Evolutionary conservation across 2,888 invertebrate species (phyloP).

Genomic region (Spicauda simplicius): DNA sequence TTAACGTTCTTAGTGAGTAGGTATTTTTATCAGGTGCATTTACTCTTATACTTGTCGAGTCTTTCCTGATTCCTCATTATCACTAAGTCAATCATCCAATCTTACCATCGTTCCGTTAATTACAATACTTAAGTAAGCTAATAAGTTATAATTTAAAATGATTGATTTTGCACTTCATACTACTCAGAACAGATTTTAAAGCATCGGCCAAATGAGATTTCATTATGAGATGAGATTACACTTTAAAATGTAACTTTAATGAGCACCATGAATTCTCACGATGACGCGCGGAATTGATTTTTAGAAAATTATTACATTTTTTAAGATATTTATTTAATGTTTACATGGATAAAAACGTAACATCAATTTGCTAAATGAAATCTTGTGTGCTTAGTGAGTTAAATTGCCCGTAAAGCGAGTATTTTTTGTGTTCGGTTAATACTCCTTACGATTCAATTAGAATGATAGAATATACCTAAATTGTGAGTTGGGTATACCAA

Average conservation of each 20-base stretch:
- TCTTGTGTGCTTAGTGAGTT: background rate
- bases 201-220: no score
- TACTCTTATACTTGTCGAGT: no score
- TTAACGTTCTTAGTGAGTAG: no score
- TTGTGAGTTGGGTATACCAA: background rate
- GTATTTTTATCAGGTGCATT: no score
- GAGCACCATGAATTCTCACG: background rate
- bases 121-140: background rate
- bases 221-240: no score
- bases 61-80: no score
- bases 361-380: slow-evolving; percentile 1
- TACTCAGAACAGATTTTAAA: background rate
- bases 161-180: slow-evolving; percentile 2
- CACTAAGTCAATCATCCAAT: background rate
- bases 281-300: background rate
- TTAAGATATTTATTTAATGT: background rate
- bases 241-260: background rate
- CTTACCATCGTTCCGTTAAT: slow-evolving; percentile 7
- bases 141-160: slow-evolving; percentile 15
- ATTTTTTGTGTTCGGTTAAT: background rate
- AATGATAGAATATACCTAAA: background rate
- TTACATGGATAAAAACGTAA: background rate
- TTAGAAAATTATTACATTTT: background rate
- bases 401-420: slow-evolving; percentile 1
- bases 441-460: background rate